Percentiles rank a stretch among this genome's conserved stretches.
These are phyloP conservation scores for Polypterus bichir DNA, from an alignment of 2,113 vertebrate genomes.

Conservation along the genomic window DNA sequence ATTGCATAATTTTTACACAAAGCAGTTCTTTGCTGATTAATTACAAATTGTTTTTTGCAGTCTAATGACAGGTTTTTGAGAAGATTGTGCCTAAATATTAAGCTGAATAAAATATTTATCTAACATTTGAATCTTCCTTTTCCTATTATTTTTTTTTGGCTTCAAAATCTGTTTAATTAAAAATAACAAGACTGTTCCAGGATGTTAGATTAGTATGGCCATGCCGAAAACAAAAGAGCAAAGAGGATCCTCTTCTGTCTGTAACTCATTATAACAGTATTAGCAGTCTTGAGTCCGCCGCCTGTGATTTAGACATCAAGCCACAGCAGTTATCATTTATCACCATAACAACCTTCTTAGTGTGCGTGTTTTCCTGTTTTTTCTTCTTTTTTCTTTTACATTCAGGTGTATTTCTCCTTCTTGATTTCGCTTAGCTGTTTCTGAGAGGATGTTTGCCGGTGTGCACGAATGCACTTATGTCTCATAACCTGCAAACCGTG, in stretches of 20 bases:
- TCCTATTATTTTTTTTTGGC: background rate
- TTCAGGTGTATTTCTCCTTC: constrained; percentile 7
- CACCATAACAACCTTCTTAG: constrained; percentile 20
- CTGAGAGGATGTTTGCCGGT: too few relatives aligned
- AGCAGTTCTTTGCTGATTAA: too few relatives aligned
- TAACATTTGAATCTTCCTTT: too few relatives aligned
- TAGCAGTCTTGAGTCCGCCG: constrained; percentile 1
- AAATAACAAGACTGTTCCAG: constrained; percentile 4
- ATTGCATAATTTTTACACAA: too few relatives aligned
- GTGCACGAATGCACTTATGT: too few relatives aligned
- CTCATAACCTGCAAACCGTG: too few relatives aligned
- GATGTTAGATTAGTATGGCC: constrained; percentile 5
- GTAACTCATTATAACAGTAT: constrained; percentile 17
- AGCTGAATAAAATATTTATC: too few relatives aligned
- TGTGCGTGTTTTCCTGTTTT: constrained; percentile 8
- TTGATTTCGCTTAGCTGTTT: too few relatives aligned
- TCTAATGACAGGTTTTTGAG: too few relatives aligned
- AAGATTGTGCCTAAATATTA: too few relatives aligned
- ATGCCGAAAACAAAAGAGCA: constrained; percentile 5
- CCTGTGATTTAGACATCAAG: constrained; percentile 20
- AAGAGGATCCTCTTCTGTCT: constrained; percentile 2
- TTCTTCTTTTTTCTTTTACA: constrained; percentile 4
- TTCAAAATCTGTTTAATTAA: constrained; percentile 6
- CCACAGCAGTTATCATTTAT: constrained; percentile 15
- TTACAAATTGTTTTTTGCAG: too few relatives aligned